These are phyloP conservation scores for Anthoscopus minutus DNA, from an alignment of 2,113 vertebrate species.

Conservation along the genomic window DNA sequence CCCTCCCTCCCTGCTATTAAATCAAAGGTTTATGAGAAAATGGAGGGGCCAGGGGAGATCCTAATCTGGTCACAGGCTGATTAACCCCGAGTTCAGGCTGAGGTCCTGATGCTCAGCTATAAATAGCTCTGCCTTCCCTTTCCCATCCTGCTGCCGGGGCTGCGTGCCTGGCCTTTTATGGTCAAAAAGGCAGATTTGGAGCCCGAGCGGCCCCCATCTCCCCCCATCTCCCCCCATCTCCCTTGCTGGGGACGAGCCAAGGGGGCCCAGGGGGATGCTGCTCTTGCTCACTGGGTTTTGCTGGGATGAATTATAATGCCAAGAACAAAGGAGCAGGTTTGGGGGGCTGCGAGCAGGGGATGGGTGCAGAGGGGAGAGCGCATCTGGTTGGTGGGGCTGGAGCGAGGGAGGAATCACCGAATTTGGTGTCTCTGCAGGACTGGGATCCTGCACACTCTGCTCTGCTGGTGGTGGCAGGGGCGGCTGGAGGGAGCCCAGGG, in stretches of 20 bases:
- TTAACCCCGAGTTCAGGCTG: constrained; percentile 65
- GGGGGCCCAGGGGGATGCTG: constrained; percentile 59
- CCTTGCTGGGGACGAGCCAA: constrained; percentile 62
- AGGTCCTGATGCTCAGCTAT: constrained; percentile 71
- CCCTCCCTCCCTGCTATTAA: constrained; percentile 22
- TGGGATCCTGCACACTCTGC: neutral
- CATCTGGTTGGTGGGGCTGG: neutral
- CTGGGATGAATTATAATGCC: constrained; percentile 36
- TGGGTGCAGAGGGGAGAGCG: neutral
- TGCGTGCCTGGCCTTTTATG: constrained; percentile 80
- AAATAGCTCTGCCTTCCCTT: constrained; percentile 77
- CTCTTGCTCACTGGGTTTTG: neutral
- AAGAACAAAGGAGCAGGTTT: constrained; percentile 52
- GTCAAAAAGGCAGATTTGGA: constrained; percentile 73
- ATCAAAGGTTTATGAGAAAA: constrained; percentile 66
- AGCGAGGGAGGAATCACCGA: neutral
- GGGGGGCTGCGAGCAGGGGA: neutral
- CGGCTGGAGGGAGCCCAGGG: neutral
- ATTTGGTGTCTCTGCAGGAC: neutral
- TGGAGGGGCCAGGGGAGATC: constrained; percentile 56
- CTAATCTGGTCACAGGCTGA: constrained; percentile 64
- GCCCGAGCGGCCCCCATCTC: constrained; percentile 56
- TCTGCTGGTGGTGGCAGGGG: neutral
- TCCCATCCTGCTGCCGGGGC: constrained; percentile 63
- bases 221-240: constrained; percentile 65